phyloP scores from a whole-genome alignment of 2,113 vertebrate genomes.

The Myanophis thanlyinensis region DNA sequence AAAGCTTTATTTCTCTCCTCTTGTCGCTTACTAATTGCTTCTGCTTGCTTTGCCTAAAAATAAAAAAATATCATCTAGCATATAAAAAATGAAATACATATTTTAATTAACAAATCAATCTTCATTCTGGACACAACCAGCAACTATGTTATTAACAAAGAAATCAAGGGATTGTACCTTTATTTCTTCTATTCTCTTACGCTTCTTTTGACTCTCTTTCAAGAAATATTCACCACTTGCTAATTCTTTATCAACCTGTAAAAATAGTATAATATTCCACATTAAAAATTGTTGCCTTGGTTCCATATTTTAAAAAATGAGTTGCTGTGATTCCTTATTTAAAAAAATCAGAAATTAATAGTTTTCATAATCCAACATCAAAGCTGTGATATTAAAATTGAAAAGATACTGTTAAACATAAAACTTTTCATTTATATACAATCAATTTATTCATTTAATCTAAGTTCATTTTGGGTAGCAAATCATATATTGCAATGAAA shows the following conservation, averaged over 20 bases:
- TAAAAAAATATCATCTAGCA: not conserved
- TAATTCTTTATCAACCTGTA: conserved; percentile 89
- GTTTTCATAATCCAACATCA: not conserved
- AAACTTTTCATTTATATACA: not conserved
- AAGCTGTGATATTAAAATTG: not conserved
- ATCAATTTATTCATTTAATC: not conserved
- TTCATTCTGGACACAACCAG: not conserved
- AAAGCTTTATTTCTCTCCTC: conserved; percentile 94
- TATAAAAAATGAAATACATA: not conserved
- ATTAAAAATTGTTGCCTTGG: not conserved
- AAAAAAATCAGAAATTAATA: not conserved
- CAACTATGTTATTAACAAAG: not conserved
- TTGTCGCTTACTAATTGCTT: conserved; percentile 83
- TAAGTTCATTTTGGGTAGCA: not conserved
- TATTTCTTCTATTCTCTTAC: conserved; percentile 85
- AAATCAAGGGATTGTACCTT: conserved; percentile 75
- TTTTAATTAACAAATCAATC: not conserved
- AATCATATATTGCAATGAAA: not conserved
- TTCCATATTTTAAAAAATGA: not conserved
- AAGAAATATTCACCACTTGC: conserved; percentile 95
- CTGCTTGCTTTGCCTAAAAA: conserved; percentile 86
- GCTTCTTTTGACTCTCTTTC: conserved; percentile 86
- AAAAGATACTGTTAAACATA: not conserved
- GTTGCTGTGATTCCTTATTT: not conserved
- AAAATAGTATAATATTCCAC: conserved; percentile 12